Evolutionary conservation across 2,113 vertebrate genomes (phyloP).

Genomic region (Vulpes vulpes): DNA sequence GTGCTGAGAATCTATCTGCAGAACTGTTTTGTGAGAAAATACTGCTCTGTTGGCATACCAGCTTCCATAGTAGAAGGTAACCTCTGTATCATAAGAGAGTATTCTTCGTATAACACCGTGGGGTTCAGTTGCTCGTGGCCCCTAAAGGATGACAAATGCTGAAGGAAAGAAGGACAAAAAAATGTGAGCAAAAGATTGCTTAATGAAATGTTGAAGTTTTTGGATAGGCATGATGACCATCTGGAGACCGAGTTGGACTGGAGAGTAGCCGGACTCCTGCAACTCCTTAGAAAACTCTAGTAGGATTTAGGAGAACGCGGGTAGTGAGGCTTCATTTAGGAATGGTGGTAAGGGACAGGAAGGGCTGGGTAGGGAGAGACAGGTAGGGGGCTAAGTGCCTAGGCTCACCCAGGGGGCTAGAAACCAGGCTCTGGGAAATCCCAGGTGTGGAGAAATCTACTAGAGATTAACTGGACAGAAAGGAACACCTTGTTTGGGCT

Average conservation of each 20-base stretch:
- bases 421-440: background rate
- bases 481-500: background rate
- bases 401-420: background rate
- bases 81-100: background rate
- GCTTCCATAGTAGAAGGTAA: background rate
- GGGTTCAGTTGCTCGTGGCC: background rate
- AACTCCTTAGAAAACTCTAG: background rate
- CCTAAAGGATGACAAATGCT: background rate
- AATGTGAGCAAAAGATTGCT: background rate
- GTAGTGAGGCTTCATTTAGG: background rate
- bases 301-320: background rate
- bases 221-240: background rate
- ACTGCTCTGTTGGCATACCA: background rate
- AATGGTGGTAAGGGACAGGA: background rate
- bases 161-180: conserved; percentile 39
- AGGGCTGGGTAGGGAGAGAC: background rate
- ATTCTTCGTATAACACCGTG: background rate
- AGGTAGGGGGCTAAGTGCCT: background rate
- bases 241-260: background rate
- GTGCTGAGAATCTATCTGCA: background rate
- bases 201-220: conserved; percentile 40
- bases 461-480: background rate
- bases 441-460: background rate
- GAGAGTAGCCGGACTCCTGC: background rate
- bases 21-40: background rate